Conservation (phyloP, 1,140 invertebrate genomes). For the Hyphantria cunea region DNA sequence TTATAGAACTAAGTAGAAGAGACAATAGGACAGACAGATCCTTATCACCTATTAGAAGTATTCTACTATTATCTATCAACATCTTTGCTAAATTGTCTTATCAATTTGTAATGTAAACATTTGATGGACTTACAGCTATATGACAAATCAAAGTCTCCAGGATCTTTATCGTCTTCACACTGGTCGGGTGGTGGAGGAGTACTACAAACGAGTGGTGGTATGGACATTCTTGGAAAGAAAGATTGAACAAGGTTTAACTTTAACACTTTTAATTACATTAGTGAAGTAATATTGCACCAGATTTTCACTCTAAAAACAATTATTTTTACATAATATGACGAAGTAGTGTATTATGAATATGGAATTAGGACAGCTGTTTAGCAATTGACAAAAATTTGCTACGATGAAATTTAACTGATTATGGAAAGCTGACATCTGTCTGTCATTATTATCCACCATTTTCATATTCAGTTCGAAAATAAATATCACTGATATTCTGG, state of each 20-base stretch:
- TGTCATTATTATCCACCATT: conserved; percentile 9
- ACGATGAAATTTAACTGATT: conserved; percentile 27
- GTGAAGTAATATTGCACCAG: conserved; percentile 10
- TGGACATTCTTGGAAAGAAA: conserved; percentile 65
- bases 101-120: neutral
- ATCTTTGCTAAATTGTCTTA: conserved; percentile 10
- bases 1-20: neutral
- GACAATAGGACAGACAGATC: no score
- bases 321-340: conserved; percentile 16
- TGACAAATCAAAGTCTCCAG: conserved; percentile 72
- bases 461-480: conserved; percentile 18
- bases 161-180: conserved; percentile 75
- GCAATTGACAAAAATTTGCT: conserved; percentile 40
- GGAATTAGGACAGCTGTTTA: conserved; percentile 38
- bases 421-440: conserved; percentile 22
- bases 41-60: no score
- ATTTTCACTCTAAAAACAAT: neutral
- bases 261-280: conserved; percentile 36
- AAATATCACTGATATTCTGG: neutral
- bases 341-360: conserved; percentile 10
- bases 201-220: conserved; percentile 79
- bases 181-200: conserved; percentile 79
- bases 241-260: conserved; percentile 28
- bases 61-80: neutral
- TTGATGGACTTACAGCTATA: conserved; percentile 67